A percentile compares a stretch with the other conserved stretches of the same genome.
Evolutionary conservation across 2,113 vertebrate genomes (phyloP).

Genomic region (Miniopterus natalensis): DNA sequence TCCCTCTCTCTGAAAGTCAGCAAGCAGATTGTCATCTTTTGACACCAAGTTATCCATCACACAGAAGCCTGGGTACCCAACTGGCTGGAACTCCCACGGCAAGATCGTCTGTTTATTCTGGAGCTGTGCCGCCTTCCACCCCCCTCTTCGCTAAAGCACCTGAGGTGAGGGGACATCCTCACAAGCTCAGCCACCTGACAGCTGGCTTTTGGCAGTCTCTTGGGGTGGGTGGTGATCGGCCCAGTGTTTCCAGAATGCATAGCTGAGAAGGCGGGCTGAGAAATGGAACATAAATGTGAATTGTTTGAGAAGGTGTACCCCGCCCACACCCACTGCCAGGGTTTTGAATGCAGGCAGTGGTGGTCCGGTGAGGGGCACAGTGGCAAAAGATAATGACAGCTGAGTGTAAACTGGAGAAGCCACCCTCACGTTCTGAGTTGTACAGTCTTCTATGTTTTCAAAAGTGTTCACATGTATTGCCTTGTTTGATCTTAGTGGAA

Average conservation of each 20-base stretch:
- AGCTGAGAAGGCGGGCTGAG: neutral
- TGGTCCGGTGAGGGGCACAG: too few species aligned
- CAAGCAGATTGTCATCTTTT: neutral
- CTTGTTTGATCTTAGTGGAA: neutral
- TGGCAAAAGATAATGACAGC: neutral
- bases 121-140: fast-evolving
- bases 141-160: neutral
- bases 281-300: neutral
- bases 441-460: neutral
- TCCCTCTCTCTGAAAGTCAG: neutral
- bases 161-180: neutral
- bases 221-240: neutral
- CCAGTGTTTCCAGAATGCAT: neutral
- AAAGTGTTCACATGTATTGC: neutral
- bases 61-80: neutral
- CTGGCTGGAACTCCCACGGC: neutral
- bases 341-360: fast-evolving
- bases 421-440: neutral
- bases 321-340: too few species aligned
- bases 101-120: neutral
- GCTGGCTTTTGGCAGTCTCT: neutral
- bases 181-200: neutral
- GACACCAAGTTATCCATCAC: neutral
- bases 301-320: neutral
- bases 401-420: neutral